phyloP scores from a whole-genome alignment of 2,113 vertebrate species.

The Cranoglanis bouderius region DNA sequence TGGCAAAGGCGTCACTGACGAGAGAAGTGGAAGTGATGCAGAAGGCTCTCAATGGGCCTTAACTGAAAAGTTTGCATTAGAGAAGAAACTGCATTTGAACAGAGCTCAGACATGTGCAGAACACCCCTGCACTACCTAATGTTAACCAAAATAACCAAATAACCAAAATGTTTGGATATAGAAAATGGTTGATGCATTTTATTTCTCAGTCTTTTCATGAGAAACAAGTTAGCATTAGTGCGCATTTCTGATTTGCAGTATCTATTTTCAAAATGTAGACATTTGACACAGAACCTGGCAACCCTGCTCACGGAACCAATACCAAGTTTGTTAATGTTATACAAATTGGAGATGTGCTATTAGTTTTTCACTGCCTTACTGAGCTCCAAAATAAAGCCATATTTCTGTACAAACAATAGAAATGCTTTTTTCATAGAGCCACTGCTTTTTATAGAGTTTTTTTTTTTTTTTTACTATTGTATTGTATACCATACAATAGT shows the following conservation, averaged over 20 bases:
- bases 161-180: not conserved
- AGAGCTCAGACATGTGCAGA: not conserved
- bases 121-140: no score
- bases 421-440: not conserved
- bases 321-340: not conserved
- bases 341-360: not conserved
- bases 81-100: not conserved
- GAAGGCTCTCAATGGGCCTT: not conserved
- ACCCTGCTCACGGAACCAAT: not conserved
- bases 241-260: not conserved
- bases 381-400: not conserved
- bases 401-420: not conserved
- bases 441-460: no score
- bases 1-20: not conserved
- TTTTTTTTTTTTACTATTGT: no score
- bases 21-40: not conserved
- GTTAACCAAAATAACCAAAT: no score
- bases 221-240: not conserved
- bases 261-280: not conserved
- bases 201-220: not conserved
- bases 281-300: not conserved
- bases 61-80: not conserved
- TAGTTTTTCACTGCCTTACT: not conserved
- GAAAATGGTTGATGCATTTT: not conserved
- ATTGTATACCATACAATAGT: no score